Conservation (phyloP, 2,797 vertebrate genomes). For the Anableps anableps region DNA sequence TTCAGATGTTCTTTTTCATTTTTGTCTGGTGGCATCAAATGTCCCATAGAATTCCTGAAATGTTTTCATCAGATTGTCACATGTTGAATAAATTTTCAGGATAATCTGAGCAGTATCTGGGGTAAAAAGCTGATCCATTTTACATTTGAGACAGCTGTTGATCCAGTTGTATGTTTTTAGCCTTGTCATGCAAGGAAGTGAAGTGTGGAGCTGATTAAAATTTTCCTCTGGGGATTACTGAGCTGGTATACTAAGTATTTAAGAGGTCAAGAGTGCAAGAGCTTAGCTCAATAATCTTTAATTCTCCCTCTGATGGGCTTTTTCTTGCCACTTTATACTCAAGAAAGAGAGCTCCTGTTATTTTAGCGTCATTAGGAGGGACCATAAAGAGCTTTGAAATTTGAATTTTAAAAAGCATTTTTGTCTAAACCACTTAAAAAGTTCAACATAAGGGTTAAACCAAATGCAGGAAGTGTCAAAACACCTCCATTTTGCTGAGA, state of each 20-base stretch:
- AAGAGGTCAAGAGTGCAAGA: constrained; percentile 69
- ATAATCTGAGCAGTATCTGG: constrained; percentile 14
- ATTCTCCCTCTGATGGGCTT: constrained; percentile 68
- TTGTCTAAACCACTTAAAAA: constrained; percentile 4
- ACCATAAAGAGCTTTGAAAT: constrained; percentile 33
- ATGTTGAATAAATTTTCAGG: constrained; percentile 13
- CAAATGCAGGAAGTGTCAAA: constrained; percentile 4
- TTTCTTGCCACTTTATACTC: constrained; percentile 57
- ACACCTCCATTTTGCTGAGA: constrained; percentile 12
- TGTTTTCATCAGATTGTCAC: constrained; percentile 8
- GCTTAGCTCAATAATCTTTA: constrained; percentile 76
- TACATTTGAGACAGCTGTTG: constrained; percentile 44
- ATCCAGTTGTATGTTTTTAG: constrained; percentile 5
- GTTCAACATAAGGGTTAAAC: constrained; percentile 3
- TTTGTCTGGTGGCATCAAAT: constrained; percentile 1
- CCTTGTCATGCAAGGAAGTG: constrained; percentile 20
- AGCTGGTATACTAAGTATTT: constrained; percentile 68
- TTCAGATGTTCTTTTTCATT: too few species aligned
- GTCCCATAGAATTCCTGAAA: constrained; percentile 3
- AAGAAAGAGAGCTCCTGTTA: constrained; percentile 26
- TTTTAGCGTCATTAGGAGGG: constrained; percentile 36
- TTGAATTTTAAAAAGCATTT: constrained; percentile 14
- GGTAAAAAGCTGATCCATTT: constrained; percentile 29
- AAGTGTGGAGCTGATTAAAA: constrained; percentile 70
- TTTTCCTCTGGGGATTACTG: constrained; percentile 64